A percentile compares a stretch with the other conserved stretches of the same genome.
These are phyloP conservation scores for Nomada fucata DNA, from an alignment of 2,888 invertebrate species.

Conservation along the genomic window DNA sequence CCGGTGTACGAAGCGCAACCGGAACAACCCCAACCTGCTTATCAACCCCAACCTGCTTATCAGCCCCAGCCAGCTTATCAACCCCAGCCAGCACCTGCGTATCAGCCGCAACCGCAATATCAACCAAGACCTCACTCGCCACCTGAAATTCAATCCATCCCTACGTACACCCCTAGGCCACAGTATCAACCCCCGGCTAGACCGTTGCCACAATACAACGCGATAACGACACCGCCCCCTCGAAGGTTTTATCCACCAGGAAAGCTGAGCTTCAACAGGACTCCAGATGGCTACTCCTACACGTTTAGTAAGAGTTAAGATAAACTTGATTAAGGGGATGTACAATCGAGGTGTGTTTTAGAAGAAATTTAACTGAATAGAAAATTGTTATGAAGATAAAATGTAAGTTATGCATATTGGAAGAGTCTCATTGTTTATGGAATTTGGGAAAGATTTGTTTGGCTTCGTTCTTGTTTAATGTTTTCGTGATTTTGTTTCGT, in stretches of 20 bases:
- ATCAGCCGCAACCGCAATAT: conserved; percentile 71
- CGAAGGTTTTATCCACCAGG: conserved; percentile 93
- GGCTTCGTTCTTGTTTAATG: too few relatives aligned
- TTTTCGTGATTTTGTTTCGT: too few relatives aligned
- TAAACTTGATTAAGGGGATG: background rate
- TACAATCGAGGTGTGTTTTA: background rate
- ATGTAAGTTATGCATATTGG: too few relatives aligned
- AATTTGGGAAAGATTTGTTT: too few relatives aligned
- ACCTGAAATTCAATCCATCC: conserved; percentile 82
- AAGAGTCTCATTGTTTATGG: too few relatives aligned
- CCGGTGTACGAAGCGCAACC: conserved; percentile 84
- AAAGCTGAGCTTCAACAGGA: conserved; percentile 93
- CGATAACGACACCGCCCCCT: conserved; percentile 89
- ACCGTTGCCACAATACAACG: conserved; percentile 85
- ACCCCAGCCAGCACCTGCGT: conserved; percentile 68
- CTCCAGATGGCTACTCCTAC: conserved; percentile 95
- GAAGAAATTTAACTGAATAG: too few relatives aligned
- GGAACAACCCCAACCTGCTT: conserved; percentile 82
- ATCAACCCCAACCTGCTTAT: conserved; percentile 69
- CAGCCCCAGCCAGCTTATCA: conserved; percentile 66
- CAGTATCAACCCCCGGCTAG: conserved; percentile 75
- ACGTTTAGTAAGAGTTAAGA: conserved; percentile 89
- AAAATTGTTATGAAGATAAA: too few relatives aligned
- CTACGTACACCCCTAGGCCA: conserved; percentile 79
- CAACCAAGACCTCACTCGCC: conserved; percentile 70